These are phyloP conservation scores for Gavialis gangeticus DNA, from an alignment of 2,113 vertebrate genomes.

Conservation along the genomic window DNA sequence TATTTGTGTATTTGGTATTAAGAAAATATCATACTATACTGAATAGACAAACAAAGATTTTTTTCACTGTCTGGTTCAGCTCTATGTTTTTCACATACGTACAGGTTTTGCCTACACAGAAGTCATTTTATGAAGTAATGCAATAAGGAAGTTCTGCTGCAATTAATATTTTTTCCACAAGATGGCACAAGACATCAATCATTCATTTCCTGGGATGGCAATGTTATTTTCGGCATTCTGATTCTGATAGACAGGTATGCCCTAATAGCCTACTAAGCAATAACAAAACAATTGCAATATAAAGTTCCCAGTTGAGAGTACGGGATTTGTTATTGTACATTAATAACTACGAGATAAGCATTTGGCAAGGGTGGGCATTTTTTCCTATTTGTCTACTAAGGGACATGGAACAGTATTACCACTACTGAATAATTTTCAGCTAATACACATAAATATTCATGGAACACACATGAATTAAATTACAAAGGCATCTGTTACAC, in stretches of 20 bases:
- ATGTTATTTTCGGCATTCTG: neutral
- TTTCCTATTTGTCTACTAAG: conserved; percentile 40
- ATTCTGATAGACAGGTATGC: conserved; percentile 53
- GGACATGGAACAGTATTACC: conserved; percentile 21
- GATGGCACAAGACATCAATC: conserved; percentile 64
- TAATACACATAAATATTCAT: conserved; percentile 68
- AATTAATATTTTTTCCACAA: conserved; percentile 48
- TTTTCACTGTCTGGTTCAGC: neutral
- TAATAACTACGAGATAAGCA: conserved; percentile 56
- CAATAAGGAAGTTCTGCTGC: neutral
- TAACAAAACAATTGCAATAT: conserved; percentile 47
- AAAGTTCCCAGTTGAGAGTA: conserved; percentile 49
- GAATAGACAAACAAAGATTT: neutral
- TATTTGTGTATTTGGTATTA: neutral
- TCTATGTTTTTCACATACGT: rapidly evolving
- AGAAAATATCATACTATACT: rapidly evolving
- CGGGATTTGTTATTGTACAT: conserved; percentile 62
- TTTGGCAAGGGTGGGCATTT: conserved; percentile 22
- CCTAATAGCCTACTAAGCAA: conserved; percentile 51
- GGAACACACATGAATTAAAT: conserved; percentile 59
- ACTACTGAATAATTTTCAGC: conserved; percentile 49
- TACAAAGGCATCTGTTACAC: conserved; percentile 61
- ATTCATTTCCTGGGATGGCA: neutral
- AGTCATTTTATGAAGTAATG: neutral
- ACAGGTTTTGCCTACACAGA: neutral